Evolutionary conservation across 2,797 vertebrate genomes (phyloP), one percentile per base, ranked within the genome.

Genomic region (Remorina albescens): DNA sequence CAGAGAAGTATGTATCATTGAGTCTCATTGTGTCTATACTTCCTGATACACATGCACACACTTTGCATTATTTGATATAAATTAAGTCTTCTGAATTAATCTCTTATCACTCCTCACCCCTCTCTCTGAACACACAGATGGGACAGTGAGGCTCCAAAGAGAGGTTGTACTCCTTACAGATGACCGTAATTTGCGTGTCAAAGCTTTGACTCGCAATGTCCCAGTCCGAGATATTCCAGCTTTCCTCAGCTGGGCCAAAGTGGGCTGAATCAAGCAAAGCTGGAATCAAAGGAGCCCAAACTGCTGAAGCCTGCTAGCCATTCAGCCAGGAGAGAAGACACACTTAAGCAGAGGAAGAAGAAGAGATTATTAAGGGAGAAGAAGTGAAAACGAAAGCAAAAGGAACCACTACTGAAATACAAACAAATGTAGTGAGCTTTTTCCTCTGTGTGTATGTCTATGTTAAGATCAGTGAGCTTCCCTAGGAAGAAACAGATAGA

Each of bases 141-240:
- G 97, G 67, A 97, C 96, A 0, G 97, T 99, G 86, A 96, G 91
- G 60, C 91, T 99, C 55, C 94, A 95, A 32, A 94, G 98, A 84
- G 97, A 99, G 90, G 98, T 99, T 85, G 98, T 99, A 49, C 94
- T 99, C 75, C 95, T 99, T 67, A 99, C 98, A 0, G 98, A 99
- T 10, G 98, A 99, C 93, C 96, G 98, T 34, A 99, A 99, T 92
- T 95, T 99, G 78, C 95, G 97, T 2, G 97, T 99, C 85, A 99
- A 99, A 94, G 98, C 98, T 0, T 76, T 99, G 93, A 99, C 98
- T 9, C 96, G 96, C 75, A 98, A 99, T 18, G 98, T 99, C 80
- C 98, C 98, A 0, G 98, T 99, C 63, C 92, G 97, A 71, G 98
- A 99, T 93, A 98, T 99, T 92, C 97, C 98, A 0, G 95, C 96